Evolutionary conservation across 2,888 invertebrate species (phyloP).

Genomic region (Panzeria rudis): DNA sequence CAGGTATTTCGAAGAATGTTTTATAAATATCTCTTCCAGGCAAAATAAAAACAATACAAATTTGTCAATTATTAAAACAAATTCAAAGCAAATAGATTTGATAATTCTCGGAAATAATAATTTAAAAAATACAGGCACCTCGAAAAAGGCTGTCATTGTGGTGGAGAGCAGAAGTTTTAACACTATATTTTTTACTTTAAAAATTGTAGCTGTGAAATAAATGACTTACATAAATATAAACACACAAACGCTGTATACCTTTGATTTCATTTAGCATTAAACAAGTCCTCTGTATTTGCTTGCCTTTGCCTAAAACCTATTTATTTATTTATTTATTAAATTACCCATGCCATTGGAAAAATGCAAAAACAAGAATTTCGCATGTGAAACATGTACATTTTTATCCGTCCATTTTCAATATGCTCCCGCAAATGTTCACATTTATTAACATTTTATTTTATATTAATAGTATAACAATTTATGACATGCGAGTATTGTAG

Average conservation of each 20-base stretch:
- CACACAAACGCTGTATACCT: not conserved
- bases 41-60: no score
- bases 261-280: not conserved
- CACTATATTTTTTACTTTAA: not conserved
- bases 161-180: not conserved
- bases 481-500: not conserved
- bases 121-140: not conserved
- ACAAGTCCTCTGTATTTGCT: not conserved
- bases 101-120: not conserved
- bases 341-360: not conserved
- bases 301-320: not conserved
- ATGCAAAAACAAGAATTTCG: not conserved
- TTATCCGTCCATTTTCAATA: not conserved
- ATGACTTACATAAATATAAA: not conserved
- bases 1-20: not conserved
- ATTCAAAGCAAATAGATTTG: no score
- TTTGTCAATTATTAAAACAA: no score
- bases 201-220: not conserved
- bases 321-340: not conserved
- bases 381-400: not conserved
- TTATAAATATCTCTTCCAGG: no score
- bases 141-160: not conserved
- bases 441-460: conserved; percentile 3
- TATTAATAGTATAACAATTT: conserved; percentile 21
- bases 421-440: not conserved